Base-by-base conservation (phyloP, 1,140 invertebrate genomes). In the Mycetomoellerius zeteki region DNA sequence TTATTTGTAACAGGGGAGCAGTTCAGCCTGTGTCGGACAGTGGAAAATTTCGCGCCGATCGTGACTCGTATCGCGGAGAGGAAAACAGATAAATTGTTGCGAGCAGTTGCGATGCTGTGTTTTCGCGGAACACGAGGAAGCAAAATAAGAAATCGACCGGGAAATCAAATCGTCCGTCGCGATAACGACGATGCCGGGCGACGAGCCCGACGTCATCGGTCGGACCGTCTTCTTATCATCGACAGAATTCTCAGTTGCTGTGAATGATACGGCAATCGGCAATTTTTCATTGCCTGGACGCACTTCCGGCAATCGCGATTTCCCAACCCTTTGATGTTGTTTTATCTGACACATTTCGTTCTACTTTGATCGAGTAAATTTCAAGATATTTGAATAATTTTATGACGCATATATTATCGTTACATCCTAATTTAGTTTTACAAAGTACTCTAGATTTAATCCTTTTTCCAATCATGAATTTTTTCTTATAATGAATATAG, bases 31-130 rank as follows among this genome's bases (percentile, higher is more conserved):
- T 50, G 65, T n/a, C 27, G 27, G 69, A 84, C 47, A 90, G 52
- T 90, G 89, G 89, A 90, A 90, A 90, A 88, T 90, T 90, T 88
- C 71, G 33, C 89, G 60, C 14, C 60, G 72, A 56, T 71, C 52
- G 14, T 16, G 73, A 72, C 64, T 50, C 87, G 58, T 21, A 56
- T 62, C 56, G 75, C 77, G 76, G 33, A 60, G 69, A 71, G 67
- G 75, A 54, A 56, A 86, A 85, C 81, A 69, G 88, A 90, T 90
- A 90, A 88, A 87, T 88, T 80, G 43, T 81, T 80, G 33, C 52
- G 24, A 47, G 54, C 80, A 73, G 37, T 47, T 50, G 33, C 54
- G 33, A 43, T 21, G 54, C 30, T 58, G 21, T 88, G 80, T 90
- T 88, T 90, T 73, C 89, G 71, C 76, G 75, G n/a, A 81, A 85